Conservation (phyloP, 2,113 vertebrate genomes). For the Platycercus adscitus region DNA sequence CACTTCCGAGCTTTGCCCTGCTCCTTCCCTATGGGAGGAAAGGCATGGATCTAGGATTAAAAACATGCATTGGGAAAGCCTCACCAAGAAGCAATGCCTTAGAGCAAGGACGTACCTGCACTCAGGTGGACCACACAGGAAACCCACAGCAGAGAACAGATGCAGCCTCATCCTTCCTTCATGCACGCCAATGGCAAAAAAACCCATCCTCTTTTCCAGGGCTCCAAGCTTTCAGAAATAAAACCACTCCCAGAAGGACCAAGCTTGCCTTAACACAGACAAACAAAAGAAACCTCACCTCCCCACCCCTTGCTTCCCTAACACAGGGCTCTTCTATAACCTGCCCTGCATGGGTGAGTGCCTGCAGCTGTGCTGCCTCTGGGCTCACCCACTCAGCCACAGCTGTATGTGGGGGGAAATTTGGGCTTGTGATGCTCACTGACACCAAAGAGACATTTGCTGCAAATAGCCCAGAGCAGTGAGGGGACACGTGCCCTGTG, state of each 20-base stretch:
- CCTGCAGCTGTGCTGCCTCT: not conserved
- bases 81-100: not conserved
- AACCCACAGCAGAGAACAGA: not conserved
- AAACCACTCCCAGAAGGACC: not conserved
- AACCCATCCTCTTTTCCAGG: not conserved
- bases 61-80: not conserved
- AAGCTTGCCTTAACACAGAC: not conserved
- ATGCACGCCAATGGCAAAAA: not conserved
- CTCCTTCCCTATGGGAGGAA: not conserved
- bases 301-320: rapidly evolving
- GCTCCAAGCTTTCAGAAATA: not conserved
- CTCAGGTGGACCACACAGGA: rapidly evolving
- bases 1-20: rapidly evolving
- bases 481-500: rapidly evolving
- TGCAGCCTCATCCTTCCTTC: not conserved
- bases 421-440: not conserved
- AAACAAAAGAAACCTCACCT: not conserved
- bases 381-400: not conserved
- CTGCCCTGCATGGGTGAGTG: not conserved
- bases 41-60: not conserved
- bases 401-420: not conserved
- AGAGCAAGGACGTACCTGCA: not conserved
- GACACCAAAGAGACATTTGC: not conserved
- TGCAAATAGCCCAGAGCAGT: not conserved
- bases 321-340: too few species aligned